Evolutionary conservation across 2,113 vertebrate genomes (phyloP), one percentile per base, ranked within the genome.

Genomic region (Malaclemys terrapin): DNA sequence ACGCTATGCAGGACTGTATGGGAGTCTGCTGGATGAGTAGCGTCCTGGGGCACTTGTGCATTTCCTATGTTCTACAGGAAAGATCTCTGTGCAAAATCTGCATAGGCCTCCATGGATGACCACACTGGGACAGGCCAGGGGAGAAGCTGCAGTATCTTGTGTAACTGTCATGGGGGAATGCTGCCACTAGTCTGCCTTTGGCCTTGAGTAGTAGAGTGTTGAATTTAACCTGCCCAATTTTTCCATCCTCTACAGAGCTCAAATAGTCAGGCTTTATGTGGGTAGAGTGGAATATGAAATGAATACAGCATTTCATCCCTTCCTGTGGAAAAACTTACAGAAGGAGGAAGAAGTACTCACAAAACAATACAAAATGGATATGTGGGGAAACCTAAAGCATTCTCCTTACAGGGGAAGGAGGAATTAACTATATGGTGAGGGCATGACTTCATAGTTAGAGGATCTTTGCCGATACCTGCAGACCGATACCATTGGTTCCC

Each of bases 301-400:
- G 65, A 56, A 89, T 79, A 47, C 45, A 94, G 8, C 22, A 50
- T 84, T 94, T 95, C 83, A 52, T 91, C 95, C 56, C 59, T 87
- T 93, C 47, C 29, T 84, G 47, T 29, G 13, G 4, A 87, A 89
- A 78, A 91, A 88, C 59, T 50, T 35, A 82, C 17, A 94, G 31
- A 89, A 3, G 3, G 54, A 89, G 14, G 29, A 81, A 92, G 93
- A 86, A 89, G 3, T 19, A 10, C 31, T 93, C 29, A 86, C 87
- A 84, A 76, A 92, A 87, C 87, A 94, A 75, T 38, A 24, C 69
- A 42, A 25, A 75, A 24, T 75, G 10, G 72, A 92, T 7, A 5
- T 53, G 12, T 54, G 7, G 24, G 7, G 82, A 50, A 94, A 25
- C 54, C 31, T 14, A 52, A 81, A 79, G 16, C 31, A 87, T 84